Conservation (phyloP, 30 jellyfish, hydroid and myxozoan species). For the Hydra vulgaris region DNA sequence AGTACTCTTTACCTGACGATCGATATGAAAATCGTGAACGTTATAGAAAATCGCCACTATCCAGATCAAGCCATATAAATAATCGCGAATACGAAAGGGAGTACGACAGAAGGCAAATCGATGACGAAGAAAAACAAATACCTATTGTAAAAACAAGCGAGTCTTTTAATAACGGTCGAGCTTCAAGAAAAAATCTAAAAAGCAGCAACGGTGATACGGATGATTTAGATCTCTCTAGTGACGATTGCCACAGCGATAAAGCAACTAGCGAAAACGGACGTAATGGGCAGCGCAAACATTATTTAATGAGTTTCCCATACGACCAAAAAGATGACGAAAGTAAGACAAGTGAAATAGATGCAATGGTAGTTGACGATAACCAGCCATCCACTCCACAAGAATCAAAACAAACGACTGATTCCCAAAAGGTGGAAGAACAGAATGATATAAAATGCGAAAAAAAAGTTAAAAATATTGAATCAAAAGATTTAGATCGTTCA, state of each 20-base stretch:
- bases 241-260: not conserved
- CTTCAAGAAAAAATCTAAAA: not conserved
- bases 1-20: not conserved
- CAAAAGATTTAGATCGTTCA: not conserved
- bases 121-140: not conserved
- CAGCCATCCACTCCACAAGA: not conserved
- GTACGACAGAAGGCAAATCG: not conserved
- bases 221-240: not conserved
- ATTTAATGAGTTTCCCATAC: conserved; percentile 23
- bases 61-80: not conserved
- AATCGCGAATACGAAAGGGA: not conserved
- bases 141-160: not conserved
- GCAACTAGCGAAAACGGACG: not conserved
- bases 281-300: conserved; percentile 15
- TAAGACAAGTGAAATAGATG: not conserved
- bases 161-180: not conserved
- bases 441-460: not conserved
- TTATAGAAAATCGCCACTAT: conserved; percentile 2
- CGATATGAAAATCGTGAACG: not conserved
- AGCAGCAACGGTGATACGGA: not conserved
- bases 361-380: not conserved
- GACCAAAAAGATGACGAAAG: conserved; percentile 10
- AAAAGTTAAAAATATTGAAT: not conserved
- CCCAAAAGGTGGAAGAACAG: not conserved
- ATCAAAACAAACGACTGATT: not conserved